phyloP scores from a whole-genome alignment of 2,113 vertebrate genomes.

The Passer domesticus region DNA sequence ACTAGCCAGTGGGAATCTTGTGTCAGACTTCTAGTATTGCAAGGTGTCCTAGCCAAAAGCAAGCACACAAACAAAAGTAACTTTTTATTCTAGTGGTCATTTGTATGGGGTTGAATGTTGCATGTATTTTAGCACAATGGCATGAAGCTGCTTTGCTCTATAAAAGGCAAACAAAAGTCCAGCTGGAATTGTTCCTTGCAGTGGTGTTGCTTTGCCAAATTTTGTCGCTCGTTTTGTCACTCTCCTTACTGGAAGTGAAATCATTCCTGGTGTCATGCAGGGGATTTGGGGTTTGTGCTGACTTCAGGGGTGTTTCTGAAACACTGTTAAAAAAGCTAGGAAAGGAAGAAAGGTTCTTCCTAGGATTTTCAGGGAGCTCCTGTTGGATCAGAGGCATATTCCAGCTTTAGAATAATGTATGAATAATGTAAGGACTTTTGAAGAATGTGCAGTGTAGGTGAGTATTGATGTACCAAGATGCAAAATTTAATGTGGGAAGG shows the following conservation, averaged over 20 bases:
- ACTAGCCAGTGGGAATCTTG: neutral
- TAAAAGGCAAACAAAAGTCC: neutral
- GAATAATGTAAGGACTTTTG: neutral
- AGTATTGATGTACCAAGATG: neutral
- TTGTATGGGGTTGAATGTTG: neutral
- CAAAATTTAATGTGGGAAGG: neutral
- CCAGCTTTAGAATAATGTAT: neutral
- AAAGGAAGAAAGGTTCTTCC: neutral
- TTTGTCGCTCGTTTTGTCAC: fast-evolving
- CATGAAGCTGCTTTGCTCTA: conserved; percentile 38
- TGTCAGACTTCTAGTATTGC: neutral
- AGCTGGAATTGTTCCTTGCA: neutral
- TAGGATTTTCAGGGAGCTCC: neutral
- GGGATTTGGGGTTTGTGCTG: neutral
- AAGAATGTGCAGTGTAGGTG: neutral
- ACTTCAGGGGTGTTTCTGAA: neutral
- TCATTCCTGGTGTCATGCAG: neutral
- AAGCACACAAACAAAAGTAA: neutral
- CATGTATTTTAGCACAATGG: conserved; percentile 9
- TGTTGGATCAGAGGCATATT: neutral
- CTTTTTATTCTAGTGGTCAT: neutral
- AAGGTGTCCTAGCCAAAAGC: neutral
- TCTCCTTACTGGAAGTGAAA: neutral
- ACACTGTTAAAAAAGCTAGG: neutral
- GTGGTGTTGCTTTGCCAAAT: neutral